Evolutionary conservation across 2,113 vertebrate species (phyloP).

Genomic region (Cricetomys ansorgei): DNA sequence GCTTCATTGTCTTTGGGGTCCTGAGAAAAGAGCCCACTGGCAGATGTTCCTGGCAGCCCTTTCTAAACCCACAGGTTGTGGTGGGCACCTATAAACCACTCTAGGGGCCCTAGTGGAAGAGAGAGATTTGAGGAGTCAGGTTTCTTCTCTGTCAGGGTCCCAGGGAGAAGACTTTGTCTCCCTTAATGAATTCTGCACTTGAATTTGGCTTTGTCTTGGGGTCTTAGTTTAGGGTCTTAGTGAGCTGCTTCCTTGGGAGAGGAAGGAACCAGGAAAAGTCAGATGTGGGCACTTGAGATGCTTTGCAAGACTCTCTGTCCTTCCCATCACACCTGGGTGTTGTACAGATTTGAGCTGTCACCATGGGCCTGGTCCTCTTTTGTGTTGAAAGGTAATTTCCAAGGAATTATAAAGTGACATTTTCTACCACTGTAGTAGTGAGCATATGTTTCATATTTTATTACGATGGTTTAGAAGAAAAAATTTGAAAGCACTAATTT

Average conservation of each 20-base stretch:
- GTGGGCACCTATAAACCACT: not conserved
- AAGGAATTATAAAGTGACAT: not conserved
- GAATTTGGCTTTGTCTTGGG: not conserved
- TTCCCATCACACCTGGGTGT: not conserved
- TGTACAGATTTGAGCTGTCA: not conserved
- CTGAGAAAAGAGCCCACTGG: not conserved
- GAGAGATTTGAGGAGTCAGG: not conserved
- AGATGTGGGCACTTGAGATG: not conserved
- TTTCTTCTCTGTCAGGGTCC: not conserved
- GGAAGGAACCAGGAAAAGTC: not conserved
- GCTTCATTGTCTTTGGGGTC: not conserved
- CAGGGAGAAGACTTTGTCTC: not conserved
- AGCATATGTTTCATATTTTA: slow-evolving; percentile 25
- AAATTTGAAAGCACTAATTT: slow-evolving; percentile 30
- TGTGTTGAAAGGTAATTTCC: slow-evolving; percentile 5
- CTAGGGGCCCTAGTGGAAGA: not conserved
- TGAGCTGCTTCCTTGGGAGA: not conserved
- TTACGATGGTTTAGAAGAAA: not conserved
- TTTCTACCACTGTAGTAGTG: not conserved
- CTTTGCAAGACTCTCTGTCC: not conserved
- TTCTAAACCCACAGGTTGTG: not conserved
- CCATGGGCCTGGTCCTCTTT: not conserved
- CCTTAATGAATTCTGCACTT: not conserved
- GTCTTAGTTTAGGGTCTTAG: not conserved
- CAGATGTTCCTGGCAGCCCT: not conserved